Evolutionary conservation across 92 coral and sea anemone species (phyloP), one percentile per base, ranked within the genome.

Genomic region (Epizoanthus illoricatus): DNA sequence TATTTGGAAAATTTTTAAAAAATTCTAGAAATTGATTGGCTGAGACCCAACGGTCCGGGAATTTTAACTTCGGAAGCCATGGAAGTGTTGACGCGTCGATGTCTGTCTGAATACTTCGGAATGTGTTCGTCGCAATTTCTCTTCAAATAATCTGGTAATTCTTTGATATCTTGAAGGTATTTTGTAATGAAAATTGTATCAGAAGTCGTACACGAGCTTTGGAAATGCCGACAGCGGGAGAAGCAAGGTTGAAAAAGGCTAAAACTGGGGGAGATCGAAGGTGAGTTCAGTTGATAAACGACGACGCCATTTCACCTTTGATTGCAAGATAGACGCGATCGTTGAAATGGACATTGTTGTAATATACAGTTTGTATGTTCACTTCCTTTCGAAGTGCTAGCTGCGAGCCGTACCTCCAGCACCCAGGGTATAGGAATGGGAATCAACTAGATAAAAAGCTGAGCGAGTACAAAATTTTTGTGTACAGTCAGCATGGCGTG

Each of bases 211-310:
- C 59, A 24, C 12, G 59, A 78, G 40, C 7, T 70, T 20, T 78
- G 82, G 71, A 62, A 18, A 78, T 78, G 82, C 82, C 82, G n/a
- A 78, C 82, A 21, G 82, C 82, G 21, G 82, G 82, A 78, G 82
- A 78, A 78, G 82, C 82, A 64, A 78, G 71, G 41, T 78, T 78
- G 66, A 63, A 78, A n/a, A 78, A 78, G 43, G 21, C 61, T 17
- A 78, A 78, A 78, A 19, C 59, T 41, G 15, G 20, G 33, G 71
- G 1, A 43, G 59, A 62, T 63, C 59, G 82, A 47, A 78, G 82
- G 82, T 78, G 61, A 63, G 71, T 41, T 52, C 56, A 13, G 56
- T 52, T 52, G 56, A 52, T 52, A 52, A 7, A 52, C 15, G 56
- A 52, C 56, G 56, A 52, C 56, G 56, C 15, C 56, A 11, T 49